Percentiles rank a stretch among this genome's conserved stretches.
Evolutionary conservation across 2,113 vertebrate species (phyloP).

Genomic region (Thinocorus orbignyianus): DNA sequence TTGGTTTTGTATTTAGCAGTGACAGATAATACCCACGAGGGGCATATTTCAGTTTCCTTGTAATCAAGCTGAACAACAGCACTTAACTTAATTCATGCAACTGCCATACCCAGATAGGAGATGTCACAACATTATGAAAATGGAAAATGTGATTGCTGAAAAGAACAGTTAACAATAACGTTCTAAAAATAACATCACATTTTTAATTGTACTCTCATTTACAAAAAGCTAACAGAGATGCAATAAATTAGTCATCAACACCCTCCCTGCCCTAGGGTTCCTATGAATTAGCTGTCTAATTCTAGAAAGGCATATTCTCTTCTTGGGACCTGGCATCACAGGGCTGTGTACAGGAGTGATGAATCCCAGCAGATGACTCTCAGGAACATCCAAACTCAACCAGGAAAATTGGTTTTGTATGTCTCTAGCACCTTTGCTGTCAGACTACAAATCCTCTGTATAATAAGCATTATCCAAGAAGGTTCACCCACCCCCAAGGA

Average conservation of each 20-base stretch:
- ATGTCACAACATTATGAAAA: slow-evolving; percentile 43
- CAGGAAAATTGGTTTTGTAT: not conserved
- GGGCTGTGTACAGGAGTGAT: not conserved
- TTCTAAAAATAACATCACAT: not conserved
- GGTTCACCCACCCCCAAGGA: not conserved
- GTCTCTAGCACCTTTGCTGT: not conserved
- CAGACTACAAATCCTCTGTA: not conserved
- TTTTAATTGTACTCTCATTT: slow-evolving; percentile 3
- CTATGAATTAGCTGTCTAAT: not conserved
- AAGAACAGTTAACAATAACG: not conserved
- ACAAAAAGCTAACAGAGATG: not conserved
- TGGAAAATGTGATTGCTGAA: not conserved
- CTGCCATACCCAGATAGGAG: slow-evolving; percentile 23
- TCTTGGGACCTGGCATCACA: not conserved
- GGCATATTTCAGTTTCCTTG: slow-evolving; percentile 27
- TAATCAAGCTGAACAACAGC: slow-evolving; percentile 62
- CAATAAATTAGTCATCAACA: not conserved
- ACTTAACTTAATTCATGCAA: slow-evolving; percentile 56
- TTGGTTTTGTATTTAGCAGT: not conserved
- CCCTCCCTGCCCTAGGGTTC: not conserved
- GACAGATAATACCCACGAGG: slow-evolving; percentile 12
- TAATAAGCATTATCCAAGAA: not conserved
- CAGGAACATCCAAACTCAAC: not conserved
- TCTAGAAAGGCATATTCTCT: not conserved
- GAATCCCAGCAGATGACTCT: not conserved